Conservation (phyloP, 1,140 invertebrate genomes). For the Zaprionus davidi region DNA sequence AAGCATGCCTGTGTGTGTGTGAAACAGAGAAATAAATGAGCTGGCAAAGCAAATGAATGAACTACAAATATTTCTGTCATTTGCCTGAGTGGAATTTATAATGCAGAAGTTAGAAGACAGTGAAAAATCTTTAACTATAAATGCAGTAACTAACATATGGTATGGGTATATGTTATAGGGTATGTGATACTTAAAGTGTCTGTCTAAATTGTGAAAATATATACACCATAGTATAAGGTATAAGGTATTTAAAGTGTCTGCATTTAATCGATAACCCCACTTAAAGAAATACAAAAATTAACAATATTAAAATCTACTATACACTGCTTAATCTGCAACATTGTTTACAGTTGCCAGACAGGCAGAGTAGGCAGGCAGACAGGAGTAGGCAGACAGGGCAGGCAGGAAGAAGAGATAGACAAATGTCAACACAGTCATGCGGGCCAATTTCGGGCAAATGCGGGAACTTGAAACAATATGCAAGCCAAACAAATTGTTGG, state of each 20-base stretch:
- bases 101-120: neutral
- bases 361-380: neutral
- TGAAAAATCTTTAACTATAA: neutral
- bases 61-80: neutral
- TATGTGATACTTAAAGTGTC: neutral
- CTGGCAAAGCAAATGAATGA: conserved; percentile 6
- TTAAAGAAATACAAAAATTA: neutral
- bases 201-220: no score
- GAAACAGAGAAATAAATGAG: neutral
- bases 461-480: conserved; percentile 5
- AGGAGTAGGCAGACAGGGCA: neutral
- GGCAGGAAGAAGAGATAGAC: neutral
- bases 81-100: neutral
- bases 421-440: conserved; percentile 7
- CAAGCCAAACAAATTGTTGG: conserved; percentile 63
- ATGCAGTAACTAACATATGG: neutral
- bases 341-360: neutral
- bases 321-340: neutral
- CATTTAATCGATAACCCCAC: no score
- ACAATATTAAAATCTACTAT: neutral
- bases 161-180: neutral
- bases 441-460: conserved; percentile 14
- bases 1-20: neutral
- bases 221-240: no score
- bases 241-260: no score